Percentiles rank a stretch among this genome's conserved stretches.
phyloP scores from a whole-genome alignment of 2,113 vertebrate species.

The Glaucidium brasilianum region DNA sequence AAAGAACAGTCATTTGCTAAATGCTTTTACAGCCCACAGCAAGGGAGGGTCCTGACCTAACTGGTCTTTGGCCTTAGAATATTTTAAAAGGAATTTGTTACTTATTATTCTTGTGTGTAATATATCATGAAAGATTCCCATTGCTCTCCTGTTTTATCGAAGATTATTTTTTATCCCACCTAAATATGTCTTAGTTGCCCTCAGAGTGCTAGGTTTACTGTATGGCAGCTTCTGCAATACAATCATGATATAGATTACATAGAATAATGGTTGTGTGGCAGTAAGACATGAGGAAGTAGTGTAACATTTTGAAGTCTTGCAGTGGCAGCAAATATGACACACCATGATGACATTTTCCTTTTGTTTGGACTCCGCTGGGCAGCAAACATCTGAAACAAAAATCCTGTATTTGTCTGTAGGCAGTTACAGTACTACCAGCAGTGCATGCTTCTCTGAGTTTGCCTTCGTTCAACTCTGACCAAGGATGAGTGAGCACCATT shows the following conservation, averaged over 20 bases:
- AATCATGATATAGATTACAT: not conserved
- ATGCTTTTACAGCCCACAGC: not conserved
- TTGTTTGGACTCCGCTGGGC: not conserved
- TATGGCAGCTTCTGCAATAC: not conserved
- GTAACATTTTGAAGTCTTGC: not conserved
- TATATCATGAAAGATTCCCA: not conserved
- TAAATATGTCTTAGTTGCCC: not conserved
- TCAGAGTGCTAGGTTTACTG: not conserved
- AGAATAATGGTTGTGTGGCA: not conserved
- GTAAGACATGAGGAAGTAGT: not conserved
- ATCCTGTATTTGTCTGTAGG: not conserved
- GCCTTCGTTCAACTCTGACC: not conserved
- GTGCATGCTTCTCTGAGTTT: not conserved
- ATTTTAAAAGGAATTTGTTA: not conserved
- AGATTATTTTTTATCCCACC: not conserved
- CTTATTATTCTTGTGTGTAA: not conserved
- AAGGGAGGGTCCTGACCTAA: not conserved
- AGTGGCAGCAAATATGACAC: not conserved
- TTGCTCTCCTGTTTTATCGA: not conserved
- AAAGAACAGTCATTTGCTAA: not conserved
- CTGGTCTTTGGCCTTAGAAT: not conserved
- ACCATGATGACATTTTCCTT: not conserved
- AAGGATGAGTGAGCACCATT: constrained; percentile 1
- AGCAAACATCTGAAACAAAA: not conserved
- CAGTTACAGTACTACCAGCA: not conserved